Percentiles rank a stretch among this genome's conserved stretches.
Evolutionary conservation across 1,140 invertebrate species (phyloP).

Genomic region (Drosophila eugracilis): DNA sequence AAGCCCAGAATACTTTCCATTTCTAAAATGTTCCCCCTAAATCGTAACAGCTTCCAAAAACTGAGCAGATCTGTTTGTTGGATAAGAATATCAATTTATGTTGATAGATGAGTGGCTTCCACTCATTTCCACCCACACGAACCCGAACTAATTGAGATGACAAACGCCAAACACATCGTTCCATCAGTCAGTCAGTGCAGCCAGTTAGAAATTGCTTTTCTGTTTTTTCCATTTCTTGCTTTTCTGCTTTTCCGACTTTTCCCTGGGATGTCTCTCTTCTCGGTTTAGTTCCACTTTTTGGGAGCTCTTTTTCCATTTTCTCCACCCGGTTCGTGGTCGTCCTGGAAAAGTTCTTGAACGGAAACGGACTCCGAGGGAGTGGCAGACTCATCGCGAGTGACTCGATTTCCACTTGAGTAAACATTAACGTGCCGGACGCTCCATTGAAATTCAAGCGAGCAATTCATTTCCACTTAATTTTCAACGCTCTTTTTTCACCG

Average conservation of each 20-base stretch:
- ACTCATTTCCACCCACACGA: conserved; percentile 23
- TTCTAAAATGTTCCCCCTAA: not conserved
- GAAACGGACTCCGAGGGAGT: conserved; percentile 47
- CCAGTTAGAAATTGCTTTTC: conserved; percentile 51
- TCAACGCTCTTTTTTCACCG: conserved; percentile 63
- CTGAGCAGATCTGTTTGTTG: conserved; percentile 17
- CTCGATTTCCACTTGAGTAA: conserved; percentile 82
- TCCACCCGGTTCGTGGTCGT: conserved; percentile 14
- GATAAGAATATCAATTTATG: conserved; percentile 48
- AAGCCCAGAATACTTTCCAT: not conserved
- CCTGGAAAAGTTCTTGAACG: conserved; percentile 46
- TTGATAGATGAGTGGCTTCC: conserved; percentile 37
- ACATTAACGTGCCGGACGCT: conserved; percentile 80
- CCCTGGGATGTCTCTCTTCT: conserved; percentile 21
- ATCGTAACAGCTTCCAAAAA: not conserved
- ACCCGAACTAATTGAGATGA: conserved; percentile 48
- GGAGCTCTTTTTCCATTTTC: conserved; percentile 8
- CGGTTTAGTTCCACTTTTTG: conserved; percentile 19
- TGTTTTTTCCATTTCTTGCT: conserved; percentile 29
- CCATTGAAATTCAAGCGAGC: conserved; percentile 82
- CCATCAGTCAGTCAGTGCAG: conserved; percentile 49
- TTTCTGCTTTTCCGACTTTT: conserved; percentile 24
- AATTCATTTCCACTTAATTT: conserved; percentile 84
- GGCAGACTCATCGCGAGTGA: conserved; percentile 59
- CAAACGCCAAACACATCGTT: conserved; percentile 55